A percentile compares a stretch with the other conserved stretches of the same genome.
Conservation (phyloP, 2,797 vertebrate species). For the Cryptoblepharus egeriae region DNA sequence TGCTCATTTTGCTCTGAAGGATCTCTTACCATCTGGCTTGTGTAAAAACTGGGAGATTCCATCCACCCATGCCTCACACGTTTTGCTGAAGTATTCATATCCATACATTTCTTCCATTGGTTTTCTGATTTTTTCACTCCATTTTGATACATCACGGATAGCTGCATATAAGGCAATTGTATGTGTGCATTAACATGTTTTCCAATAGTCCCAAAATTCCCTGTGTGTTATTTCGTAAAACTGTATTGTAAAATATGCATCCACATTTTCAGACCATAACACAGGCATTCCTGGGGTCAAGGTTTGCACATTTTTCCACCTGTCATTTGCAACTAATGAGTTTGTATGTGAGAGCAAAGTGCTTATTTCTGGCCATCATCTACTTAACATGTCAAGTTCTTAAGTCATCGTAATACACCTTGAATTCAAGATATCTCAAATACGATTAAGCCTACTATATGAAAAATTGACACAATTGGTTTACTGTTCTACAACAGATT, state of each 20-base stretch:
- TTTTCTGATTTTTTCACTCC: slow-evolving; percentile 85
- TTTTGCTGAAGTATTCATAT: slow-evolving; percentile 80
- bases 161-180: slow-evolving; percentile 70
- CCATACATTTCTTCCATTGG: slow-evolving; percentile 90
- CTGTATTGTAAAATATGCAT: background rate
- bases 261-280: background rate
- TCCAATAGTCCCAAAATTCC: background rate
- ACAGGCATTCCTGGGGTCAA: background rate
- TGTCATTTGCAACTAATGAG: no score
- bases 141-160: slow-evolving; percentile 87
- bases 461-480: no score
- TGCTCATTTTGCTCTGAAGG: background rate
- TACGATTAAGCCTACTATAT: no score
- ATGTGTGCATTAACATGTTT: background rate
- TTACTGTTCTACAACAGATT: no score
- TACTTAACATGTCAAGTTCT: no score
- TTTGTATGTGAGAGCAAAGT: no score
- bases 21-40: slow-evolving; percentile 82
- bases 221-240: no score
- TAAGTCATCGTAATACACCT: no score
- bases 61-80: slow-evolving; percentile 88
- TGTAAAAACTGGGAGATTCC: slow-evolving; percentile 78
- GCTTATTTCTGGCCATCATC: no score
- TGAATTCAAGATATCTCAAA: no score
- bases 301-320: background rate